Evolutionary conservation across 2,888 invertebrate genomes (phyloP).

Genomic region (Notodonta ziczac): DNA sequence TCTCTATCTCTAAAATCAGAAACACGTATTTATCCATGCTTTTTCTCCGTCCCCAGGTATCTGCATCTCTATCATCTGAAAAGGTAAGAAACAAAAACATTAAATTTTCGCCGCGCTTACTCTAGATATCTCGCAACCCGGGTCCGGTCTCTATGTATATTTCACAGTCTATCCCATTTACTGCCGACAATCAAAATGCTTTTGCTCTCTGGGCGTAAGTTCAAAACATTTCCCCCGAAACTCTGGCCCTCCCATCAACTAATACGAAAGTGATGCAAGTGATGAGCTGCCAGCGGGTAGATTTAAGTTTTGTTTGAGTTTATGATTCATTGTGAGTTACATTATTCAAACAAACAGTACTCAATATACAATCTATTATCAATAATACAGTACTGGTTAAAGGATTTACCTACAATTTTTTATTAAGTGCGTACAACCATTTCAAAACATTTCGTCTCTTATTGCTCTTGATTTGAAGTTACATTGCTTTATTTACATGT

Average conservation of each 20-base stretch:
- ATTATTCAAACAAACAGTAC: too few species aligned
- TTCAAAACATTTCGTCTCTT: too few species aligned
- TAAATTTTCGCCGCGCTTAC: neutral
- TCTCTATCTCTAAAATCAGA: too few species aligned
- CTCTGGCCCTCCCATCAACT: conserved; percentile 75
- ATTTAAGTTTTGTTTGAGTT: too few species aligned
- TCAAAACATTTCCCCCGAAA: conserved; percentile 66
- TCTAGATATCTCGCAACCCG: neutral
- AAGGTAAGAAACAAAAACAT: conserved; percentile 4
- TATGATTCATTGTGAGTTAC: too few species aligned
- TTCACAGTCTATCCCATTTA: conserved; percentile 44
- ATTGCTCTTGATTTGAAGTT: too few species aligned
- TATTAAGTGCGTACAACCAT: too few species aligned
- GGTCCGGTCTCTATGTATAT: conserved; percentile 11
- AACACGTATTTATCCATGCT: neutral
- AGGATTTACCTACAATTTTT: too few species aligned
- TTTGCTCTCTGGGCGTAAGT: conserved; percentile 48
- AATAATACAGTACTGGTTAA: too few species aligned
- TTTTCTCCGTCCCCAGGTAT: neutral
- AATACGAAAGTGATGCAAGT: conserved; percentile 57
- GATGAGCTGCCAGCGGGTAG: conserved; percentile 13
- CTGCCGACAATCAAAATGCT: conserved; percentile 61
- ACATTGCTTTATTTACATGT: too few species aligned
- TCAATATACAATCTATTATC: too few species aligned
- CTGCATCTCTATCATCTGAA: neutral